A percentile compares a stretch with the other conserved stretches of the same genome.
Conservation (phyloP, 2,888 invertebrate genomes). For the Thymelicus acteon region DNA sequence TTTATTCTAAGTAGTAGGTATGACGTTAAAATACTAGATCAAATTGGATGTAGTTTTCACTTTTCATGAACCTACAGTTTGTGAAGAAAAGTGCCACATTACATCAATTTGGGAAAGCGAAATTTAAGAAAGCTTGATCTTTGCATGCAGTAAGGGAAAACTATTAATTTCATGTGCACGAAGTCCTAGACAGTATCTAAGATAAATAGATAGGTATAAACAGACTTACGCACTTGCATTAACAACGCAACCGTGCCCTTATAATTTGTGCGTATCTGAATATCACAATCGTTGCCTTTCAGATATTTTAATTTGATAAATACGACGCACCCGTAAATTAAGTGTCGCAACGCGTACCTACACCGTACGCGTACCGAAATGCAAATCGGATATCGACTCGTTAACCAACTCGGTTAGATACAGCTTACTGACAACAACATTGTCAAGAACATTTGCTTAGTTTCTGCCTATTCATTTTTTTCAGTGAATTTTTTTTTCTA, state of each 20-base stretch:
- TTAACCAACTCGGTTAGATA: slow-evolving; percentile 5
- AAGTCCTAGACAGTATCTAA: neutral
- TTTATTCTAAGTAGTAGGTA: too few relatives aligned
- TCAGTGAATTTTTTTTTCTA: too few relatives aligned
- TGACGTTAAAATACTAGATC: too few relatives aligned
- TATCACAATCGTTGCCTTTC: slow-evolving; percentile 31
- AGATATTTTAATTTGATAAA: slow-evolving; percentile 34
- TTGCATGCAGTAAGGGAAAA: neutral
- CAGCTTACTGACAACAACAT: neutral
- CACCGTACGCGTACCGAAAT: slow-evolving; percentile 3
- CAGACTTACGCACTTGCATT: slow-evolving; percentile 17
- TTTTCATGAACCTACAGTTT: too few relatives aligned
- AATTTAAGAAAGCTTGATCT: too few relatives aligned
- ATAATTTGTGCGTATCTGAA: slow-evolving; percentile 24
- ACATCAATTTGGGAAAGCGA: too few relatives aligned
- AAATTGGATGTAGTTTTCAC: too few relatives aligned
- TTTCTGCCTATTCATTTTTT: too few relatives aligned
- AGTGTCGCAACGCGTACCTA: slow-evolving; percentile 14
- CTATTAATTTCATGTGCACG: neutral
- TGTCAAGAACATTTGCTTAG: neutral
- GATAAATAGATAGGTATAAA: neutral
- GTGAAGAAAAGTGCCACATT: too few relatives aligned
- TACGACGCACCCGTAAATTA: slow-evolving; percentile 23
- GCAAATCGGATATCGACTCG: slow-evolving; percentile 17
- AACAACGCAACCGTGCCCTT: slow-evolving; percentile 17